Evolutionary conservation across 2,797 vertebrate species (phyloP).

Genomic region (Myotis myotis): DNA sequence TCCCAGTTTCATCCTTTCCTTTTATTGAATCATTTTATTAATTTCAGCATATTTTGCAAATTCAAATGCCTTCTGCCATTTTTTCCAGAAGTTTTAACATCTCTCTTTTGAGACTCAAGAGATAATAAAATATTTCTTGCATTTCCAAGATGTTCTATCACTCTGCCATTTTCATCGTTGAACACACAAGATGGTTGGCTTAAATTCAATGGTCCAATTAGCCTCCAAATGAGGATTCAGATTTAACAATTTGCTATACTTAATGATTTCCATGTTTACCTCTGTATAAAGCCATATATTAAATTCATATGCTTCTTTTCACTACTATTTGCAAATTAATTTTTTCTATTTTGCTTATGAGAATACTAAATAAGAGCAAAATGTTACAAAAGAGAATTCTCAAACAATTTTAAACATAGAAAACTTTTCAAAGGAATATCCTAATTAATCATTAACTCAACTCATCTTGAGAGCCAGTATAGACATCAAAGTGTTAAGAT

Average conservation of each 20-base stretch:
- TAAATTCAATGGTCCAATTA: constrained; percentile 41
- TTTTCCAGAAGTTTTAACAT: constrained; percentile 54
- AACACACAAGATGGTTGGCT: constrained; percentile 54
- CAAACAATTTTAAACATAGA: background rate
- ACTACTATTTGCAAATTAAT: constrained; percentile 5
- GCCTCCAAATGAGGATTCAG: constrained; percentile 37
- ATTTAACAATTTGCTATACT: constrained; percentile 45
- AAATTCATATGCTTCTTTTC: constrained; percentile 44
- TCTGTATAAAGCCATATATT: constrained; percentile 45
- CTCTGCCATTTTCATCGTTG: constrained; percentile 51
- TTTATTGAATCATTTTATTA: background rate
- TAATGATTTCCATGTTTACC: constrained; percentile 58
- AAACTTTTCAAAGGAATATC: background rate
- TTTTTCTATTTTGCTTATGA: constrained; percentile 29
- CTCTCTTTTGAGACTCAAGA: constrained; percentile 48
- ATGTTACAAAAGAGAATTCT: background rate
- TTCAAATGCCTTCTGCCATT: background rate
- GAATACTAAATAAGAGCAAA: constrained; percentile 54
- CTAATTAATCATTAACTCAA: background rate
- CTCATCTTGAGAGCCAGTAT: background rate
- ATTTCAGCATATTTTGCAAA: constrained; percentile 20
- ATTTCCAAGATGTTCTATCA: constrained; percentile 55
- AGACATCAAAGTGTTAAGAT: background rate
- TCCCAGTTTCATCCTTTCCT: background rate
- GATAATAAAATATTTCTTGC: constrained; percentile 57